Evolutionary conservation across 2,888 invertebrate genomes (phyloP), one percentile per base, ranked within the genome.

Genomic region (Pammene fasciana): DNA sequence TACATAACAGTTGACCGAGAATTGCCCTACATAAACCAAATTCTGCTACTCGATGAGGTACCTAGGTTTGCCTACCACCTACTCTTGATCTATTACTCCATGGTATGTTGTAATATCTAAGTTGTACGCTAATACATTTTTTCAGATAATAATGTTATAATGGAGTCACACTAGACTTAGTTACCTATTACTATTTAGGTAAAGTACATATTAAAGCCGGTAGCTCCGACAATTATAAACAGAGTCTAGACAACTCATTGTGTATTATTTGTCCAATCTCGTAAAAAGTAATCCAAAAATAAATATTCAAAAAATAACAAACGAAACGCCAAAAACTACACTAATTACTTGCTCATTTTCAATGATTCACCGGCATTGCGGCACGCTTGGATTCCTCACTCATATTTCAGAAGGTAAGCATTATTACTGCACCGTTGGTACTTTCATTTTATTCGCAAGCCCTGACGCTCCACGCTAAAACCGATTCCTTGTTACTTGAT

Each of bases 401-500:
- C 81, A 84, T 87, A 84, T 82, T 85, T 82, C 79, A 83, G 82
- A 84, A 87, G 84, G 85, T 86, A 86, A 88, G 89, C 83, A 86
- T 88, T 89, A 87, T 86, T 84, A 84, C 82, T 82, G 82, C 79
- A 80, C 79, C 77, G 75, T 77, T 56, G 55, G 81, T 82, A 82
- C 78, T 76, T 73, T 78, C 88, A 82, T 86, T 91, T 90, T 90
- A 90, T 90, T 90, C 90, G 87, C 82, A 82, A 85, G 82, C 79
- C 82, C 86, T 85, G 83, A 84, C 86, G 88, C 86, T 87, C 76
- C 86, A 85, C 87, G 86, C 88, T 92, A 92, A 92, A 92, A 92
- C 91, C 89, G 82, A 91, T 90, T 91, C 91, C 90, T 90, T 92
- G 92, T 92, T 88, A 89, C 90, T 89, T 89, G 90, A 92, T 92